Base-by-base conservation (phyloP, 2,113 vertebrate species). In the Thunnus thynnus region DNA sequence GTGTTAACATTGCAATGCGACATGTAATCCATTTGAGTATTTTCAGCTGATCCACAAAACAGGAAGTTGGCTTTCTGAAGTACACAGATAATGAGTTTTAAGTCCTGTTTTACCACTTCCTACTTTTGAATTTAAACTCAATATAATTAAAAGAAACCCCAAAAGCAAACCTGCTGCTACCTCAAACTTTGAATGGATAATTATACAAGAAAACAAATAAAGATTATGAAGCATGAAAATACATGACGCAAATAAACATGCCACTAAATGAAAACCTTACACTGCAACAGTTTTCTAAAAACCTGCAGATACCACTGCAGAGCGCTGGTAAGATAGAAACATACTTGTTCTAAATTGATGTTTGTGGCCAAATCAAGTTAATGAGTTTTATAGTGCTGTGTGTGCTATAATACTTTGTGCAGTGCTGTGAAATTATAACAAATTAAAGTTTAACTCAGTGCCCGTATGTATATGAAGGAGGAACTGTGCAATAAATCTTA, bases 101-200 rank as follows among this genome's bases (percentile, higher is more conserved):
- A 58, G n/a, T 13, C 32, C 7, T 0, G n/a, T 60, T n/a, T 27
- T 50, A 57, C 36, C 63, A 57, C 46, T 72, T 87, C 72, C 67
- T 64, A 0, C 0, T 14, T 60, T 6, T 62, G 6, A 66, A 22
- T 64, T 81, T 13, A 50, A 47, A 20, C 30, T 62, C 20, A 3
- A 30, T 4, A 22, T 22, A 22, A 22, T 50, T 70, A 50, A 48
- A 76, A 72, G 32, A 36, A 61, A 55, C 7, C 22, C 7, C 4
- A 76, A 58, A 44, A 66, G n/a, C 4, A 48, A 51, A 52, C 5
- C 27, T 71, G 73, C 61, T 76, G 32, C 0, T 27, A n/a, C 7
- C 32, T 63, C 0, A 32, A 36, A 50, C 17, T 32, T 41, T 41
- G 7, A 41, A 41, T 9, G 9, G 7, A 9, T 6, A 9, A 41